A percentile compares a stretch with the other conserved stretches of the same genome.
These are phyloP conservation scores for Drosophila glabriapex DNA, from an alignment of 2,888 invertebrate species.

Conservation along the genomic window DNA sequence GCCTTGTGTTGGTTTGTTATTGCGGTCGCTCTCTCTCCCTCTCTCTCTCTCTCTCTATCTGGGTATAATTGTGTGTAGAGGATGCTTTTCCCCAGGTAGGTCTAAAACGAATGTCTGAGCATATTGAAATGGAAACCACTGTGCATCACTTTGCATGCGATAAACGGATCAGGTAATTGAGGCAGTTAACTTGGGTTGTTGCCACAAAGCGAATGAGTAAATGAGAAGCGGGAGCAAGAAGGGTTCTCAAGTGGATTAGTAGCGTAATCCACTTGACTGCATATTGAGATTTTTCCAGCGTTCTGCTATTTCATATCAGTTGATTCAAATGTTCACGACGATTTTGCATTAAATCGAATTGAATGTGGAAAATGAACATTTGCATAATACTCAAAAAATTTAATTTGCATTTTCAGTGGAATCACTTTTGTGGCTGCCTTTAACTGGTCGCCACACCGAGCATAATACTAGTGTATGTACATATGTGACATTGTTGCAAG, in stretches of 20 bases:
- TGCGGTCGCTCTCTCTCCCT: background rate
- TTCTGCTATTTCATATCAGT: conserved; percentile 7
- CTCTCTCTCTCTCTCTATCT: background rate
- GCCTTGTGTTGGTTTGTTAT: conserved; percentile 2
- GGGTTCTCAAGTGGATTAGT: conserved; percentile 38
- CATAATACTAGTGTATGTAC: conserved; percentile 15
- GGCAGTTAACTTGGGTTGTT: conserved; percentile 28
- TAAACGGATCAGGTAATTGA: conserved; percentile 58
- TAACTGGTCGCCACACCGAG: conserved; percentile 17
- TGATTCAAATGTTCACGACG: conserved; percentile 29
- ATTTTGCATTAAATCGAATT: background rate
- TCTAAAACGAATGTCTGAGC: conserved; percentile 48
- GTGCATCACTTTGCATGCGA: conserved; percentile 41
- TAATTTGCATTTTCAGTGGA: conserved; percentile 18
- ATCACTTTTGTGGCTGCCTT: conserved; percentile 64
- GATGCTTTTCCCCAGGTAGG: conserved; percentile 12
- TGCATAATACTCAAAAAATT: conserved; percentile 35
- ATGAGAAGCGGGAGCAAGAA: background rate
- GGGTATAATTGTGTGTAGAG: conserved; percentile 10
- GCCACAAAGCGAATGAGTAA: background rate
- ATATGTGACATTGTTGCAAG: conserved; percentile 31
- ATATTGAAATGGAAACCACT: conserved; percentile 43
- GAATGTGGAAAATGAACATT: conserved; percentile 3
- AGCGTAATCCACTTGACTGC: conserved; percentile 31
- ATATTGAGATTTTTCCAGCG: conserved; percentile 14